These are phyloP conservation scores for Strigops habroptila DNA, from an alignment of 2,113 vertebrate species.

Conservation along the genomic window DNA sequence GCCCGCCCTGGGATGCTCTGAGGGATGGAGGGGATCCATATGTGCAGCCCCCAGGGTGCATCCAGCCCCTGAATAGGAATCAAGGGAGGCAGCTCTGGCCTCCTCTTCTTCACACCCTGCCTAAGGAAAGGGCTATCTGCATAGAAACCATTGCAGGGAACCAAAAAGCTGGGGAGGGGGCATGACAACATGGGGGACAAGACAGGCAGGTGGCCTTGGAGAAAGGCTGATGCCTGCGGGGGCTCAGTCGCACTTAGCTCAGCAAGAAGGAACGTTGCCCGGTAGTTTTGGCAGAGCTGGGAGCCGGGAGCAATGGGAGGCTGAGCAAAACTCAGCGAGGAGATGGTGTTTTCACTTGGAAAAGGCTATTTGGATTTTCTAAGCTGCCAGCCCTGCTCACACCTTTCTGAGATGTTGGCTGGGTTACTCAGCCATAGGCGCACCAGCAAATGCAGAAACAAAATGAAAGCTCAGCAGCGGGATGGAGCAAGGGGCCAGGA, in stretches of 20 bases:
- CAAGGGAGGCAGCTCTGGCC: neutral
- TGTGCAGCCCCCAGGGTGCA: neutral
- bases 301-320: neutral
- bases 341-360: neutral
- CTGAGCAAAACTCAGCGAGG: neutral
- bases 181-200: accelerated
- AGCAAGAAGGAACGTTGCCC: neutral
- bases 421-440: neutral
- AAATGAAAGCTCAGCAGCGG: neutral
- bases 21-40: accelerated
- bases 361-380: neutral
- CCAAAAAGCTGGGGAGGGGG: neutral
- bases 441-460: neutral
- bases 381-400: neutral
- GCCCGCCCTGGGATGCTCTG: neutral
- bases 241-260: accelerated
- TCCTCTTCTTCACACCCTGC: neutral
- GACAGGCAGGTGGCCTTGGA: neutral
- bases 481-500: neutral
- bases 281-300: neutral
- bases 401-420: neutral
- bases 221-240: neutral
- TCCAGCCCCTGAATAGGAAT: neutral
- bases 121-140: neutral
- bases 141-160: neutral